phyloP scores from a whole-genome alignment of 2,888 invertebrate genomes.

The Phyllotreta cruciferae region DNA sequence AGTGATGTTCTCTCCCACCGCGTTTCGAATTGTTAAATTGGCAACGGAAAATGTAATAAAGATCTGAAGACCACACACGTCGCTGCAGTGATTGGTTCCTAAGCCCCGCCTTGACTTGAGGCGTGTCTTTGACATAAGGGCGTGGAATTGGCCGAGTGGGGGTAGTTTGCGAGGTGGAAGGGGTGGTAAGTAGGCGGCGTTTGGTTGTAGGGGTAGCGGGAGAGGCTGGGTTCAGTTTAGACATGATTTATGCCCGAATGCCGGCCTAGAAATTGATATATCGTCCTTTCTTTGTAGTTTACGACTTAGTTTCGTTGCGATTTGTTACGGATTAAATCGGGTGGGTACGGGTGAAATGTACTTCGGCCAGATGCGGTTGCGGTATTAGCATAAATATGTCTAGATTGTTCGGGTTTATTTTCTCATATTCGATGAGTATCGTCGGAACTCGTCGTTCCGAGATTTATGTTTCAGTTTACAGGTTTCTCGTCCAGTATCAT shows the following conservation, averaged over 20 bases:
- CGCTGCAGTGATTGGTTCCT: conserved; percentile 58
- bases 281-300: conserved; percentile 45
- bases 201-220: conserved; percentile 12
- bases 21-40: conserved; percentile 60
- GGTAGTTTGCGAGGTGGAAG: not conserved
- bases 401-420: conserved; percentile 39
- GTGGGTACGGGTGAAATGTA: conserved; percentile 41
- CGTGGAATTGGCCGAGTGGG: conserved; percentile 29
- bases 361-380: conserved; percentile 40
- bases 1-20: conserved; percentile 49
- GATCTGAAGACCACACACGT: conserved; percentile 62
- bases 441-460: not conserved
- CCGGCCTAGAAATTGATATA: conserved; percentile 49
- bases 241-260: conserved; percentile 48
- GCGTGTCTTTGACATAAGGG: conserved; percentile 27
- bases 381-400: conserved; percentile 45
- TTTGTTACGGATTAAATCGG: conserved; percentile 47
- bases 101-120: conserved; percentile 48
- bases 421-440: conserved; percentile 25
- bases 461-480: conserved; percentile 25
- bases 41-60: conserved; percentile 60
- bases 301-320: conserved; percentile 48
- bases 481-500: not conserved
- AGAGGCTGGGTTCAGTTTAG: conserved; percentile 33
- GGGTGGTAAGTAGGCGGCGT: no score